Evolutionary conservation across 2,888 invertebrate genomes (phyloP), one percentile per base, ranked within the genome.

Genomic region (Epirrhoe tristata): DNA sequence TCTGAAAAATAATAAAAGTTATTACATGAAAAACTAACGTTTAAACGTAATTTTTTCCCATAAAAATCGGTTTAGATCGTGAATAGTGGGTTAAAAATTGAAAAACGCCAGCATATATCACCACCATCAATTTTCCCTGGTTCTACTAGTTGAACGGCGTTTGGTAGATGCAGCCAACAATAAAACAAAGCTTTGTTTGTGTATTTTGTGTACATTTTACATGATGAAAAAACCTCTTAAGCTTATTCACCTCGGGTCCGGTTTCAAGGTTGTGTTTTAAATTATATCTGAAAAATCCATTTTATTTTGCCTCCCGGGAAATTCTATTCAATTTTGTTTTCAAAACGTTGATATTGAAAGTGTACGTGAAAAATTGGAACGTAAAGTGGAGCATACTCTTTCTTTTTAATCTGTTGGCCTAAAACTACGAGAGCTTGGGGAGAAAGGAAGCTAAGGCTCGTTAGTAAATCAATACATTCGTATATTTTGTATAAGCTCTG

Each of bases 241-340:
- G 63, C 48, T 24, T 24, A 53, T 39, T 17, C 34, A 48, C 36
- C 31, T 56, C 31, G 17, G 24, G 24, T 36, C 31, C 55, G 32
- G 12, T 53, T 52, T 39, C n/a, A 64, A 58, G 58, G 48, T 64
- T 55, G 39, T 60, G 46, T 50, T 66, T 55, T 51, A 55, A 43
- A 62, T 58, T 58, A 50, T 62, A 54, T 63, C 58, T 55, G 51
- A 34, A 53, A 67, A 60, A 57, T 53, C 53, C 63, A 56, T 60
- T 60, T 14, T 43, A 17, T 32, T 50, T 58, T 14, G 32, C 56
- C 63, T 39, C 48, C 7, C 46, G 60, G 63, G 67, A 67, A 67
- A 63, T 60, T 39, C 53, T 53, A 32, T 54, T 57, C 6, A 59
- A 59, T 59, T 62, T 67, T 52, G 58, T 58, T 67, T 58, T 56